Evolutionary conservation across 2,797 vertebrate genomes (phyloP).

Genomic region (Eulemur coronatus): DNA sequence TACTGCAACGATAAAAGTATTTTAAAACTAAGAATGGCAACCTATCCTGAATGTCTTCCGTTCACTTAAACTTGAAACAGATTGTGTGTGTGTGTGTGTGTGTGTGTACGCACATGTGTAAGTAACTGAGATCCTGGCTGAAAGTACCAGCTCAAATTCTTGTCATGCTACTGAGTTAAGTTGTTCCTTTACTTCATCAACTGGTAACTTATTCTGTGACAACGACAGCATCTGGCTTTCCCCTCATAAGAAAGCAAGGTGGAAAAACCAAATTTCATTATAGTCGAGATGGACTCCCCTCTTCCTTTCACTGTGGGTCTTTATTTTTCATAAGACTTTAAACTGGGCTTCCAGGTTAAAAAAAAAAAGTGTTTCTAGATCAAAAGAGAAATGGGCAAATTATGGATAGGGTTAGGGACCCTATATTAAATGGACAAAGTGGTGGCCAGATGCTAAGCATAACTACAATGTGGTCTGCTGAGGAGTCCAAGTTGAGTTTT

Average conservation of each 20-base stretch:
- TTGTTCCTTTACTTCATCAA: not conserved
- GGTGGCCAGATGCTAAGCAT: constrained; percentile 6
- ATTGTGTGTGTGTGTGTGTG: not conserved
- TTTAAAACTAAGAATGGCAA: constrained; percentile 39
- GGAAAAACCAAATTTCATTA: not conserved
- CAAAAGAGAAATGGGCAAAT: not conserved
- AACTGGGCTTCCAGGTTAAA: not conserved
- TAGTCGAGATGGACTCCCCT: not conserved
- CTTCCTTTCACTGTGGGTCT: not conserved
- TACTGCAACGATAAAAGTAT: constrained; percentile 37
- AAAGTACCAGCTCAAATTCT: not conserved
- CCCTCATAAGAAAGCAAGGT: not conserved
- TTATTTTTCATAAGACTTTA: constrained; percentile 25
- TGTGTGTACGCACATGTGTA: not conserved
- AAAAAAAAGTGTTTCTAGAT: not conserved
- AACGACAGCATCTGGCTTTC: not conserved
- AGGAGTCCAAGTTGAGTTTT: constrained; percentile 21
- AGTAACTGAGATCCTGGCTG: not conserved
- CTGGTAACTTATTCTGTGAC: not conserved
- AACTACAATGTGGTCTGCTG: not conserved
- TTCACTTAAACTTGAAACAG: constrained; percentile 30
- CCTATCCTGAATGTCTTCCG: not conserved
- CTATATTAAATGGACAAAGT: not conserved
- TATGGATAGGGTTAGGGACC: not conserved
- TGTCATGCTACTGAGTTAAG: not conserved